phyloP scores from a whole-genome alignment of 2,797 vertebrate genomes.

The Harpagifer antarcticus region DNA sequence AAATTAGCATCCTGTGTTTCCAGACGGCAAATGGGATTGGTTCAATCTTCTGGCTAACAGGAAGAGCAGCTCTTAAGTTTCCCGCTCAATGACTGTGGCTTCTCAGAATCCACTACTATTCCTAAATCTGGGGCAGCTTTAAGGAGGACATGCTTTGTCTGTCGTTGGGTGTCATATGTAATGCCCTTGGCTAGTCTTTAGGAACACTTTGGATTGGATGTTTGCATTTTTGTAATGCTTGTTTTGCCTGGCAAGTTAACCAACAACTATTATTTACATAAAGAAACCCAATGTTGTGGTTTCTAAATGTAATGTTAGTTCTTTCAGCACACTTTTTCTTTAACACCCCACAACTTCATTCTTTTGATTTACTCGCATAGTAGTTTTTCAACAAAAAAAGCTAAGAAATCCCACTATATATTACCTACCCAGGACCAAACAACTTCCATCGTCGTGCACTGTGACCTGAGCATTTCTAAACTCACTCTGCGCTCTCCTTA shows the following conservation, averaged over 20 bases:
- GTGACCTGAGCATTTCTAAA: slow-evolving; percentile 34
- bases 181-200: slow-evolving; percentile 17
- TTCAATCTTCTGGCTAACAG: slow-evolving; percentile 19
- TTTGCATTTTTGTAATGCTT: slow-evolving; percentile 16
- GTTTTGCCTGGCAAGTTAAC: slow-evolving; percentile 39
- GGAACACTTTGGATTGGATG: slow-evolving; percentile 12
- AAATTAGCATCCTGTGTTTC: slow-evolving; percentile 18
- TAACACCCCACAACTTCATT: not conserved
- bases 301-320: not conserved
- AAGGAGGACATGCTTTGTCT: slow-evolving; percentile 19
- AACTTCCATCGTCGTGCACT: slow-evolving; percentile 15
- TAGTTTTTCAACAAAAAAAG: not conserved
- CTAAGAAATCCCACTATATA: not conserved
- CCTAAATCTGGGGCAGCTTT: slow-evolving; percentile 22
- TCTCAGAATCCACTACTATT: slow-evolving; percentile 14
- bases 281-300: too few relatives aligned
- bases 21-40: slow-evolving; percentile 8
- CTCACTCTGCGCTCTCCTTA: slow-evolving; percentile 40
- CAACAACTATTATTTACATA: not conserved
- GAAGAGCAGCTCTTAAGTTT: slow-evolving; percentile 17
- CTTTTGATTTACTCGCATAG: not conserved
- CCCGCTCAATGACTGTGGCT: slow-evolving; percentile 1
- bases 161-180: not conserved
- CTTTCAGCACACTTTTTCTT: not conserved
- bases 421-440: not conserved